These are phyloP conservation scores for Coenobita brevimanus DNA, from an alignment of 1,140 invertebrate genomes.

Conservation along the genomic window DNA sequence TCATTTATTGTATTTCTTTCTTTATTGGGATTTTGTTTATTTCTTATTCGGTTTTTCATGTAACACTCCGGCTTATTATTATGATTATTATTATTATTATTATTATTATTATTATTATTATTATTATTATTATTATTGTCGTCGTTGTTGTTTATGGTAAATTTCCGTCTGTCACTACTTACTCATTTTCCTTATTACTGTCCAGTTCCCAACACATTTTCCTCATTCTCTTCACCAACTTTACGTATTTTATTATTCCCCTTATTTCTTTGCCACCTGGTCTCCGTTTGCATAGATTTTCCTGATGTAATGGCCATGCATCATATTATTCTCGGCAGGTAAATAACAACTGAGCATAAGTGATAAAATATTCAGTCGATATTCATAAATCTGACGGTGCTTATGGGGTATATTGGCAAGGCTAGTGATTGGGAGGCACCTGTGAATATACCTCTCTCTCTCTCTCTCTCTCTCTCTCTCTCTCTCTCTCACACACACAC, in stretches of 20 bases:
- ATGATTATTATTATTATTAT: not conserved
- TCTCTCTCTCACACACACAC: too few species aligned
- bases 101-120: slow-evolving; percentile 4
- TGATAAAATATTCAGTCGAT: too few species aligned
- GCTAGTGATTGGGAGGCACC: too few species aligned
- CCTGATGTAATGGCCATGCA: not conserved
- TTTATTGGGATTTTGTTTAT: not conserved
- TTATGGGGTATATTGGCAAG: too few species aligned
- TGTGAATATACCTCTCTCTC: too few species aligned
- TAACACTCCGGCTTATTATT: not conserved
- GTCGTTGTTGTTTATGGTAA: too few species aligned
- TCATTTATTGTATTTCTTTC: too few species aligned
- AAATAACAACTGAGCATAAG: too few species aligned
- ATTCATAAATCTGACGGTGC: too few species aligned
- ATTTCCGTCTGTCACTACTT: too few species aligned
- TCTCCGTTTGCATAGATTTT: not conserved
- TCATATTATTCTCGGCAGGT: too few species aligned
- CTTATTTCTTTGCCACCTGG: not conserved
- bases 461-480: too few species aligned
- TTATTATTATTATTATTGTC: slow-evolving; percentile 4
- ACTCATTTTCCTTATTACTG: not conserved
- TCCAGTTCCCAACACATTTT: not conserved
- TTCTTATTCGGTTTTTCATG: not conserved
- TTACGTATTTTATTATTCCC: not conserved
- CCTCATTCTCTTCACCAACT: not conserved